Conservation (phyloP, 2,113 vertebrate species). For the Notiomystis cincta region DNA sequence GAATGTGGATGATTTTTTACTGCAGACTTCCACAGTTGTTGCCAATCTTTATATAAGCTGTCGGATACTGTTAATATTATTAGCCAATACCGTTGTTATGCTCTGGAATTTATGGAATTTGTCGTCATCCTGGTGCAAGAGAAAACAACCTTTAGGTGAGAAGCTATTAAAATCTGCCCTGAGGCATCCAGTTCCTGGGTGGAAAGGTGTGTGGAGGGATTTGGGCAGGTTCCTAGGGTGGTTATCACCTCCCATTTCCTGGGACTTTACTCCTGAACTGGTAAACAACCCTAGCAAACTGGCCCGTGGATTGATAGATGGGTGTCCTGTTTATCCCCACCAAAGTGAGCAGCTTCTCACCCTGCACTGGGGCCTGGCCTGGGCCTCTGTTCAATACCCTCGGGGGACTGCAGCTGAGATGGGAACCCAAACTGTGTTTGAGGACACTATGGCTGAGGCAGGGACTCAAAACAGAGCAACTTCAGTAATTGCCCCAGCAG, state of each 20-base stretch:
- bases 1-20: background rate
- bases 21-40: fast-evolving
- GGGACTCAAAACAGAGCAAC: background rate
- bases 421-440: background rate
- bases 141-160: background rate
- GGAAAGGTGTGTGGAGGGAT: background rate
- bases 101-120: background rate
- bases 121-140: background rate
- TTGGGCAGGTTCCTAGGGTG: background rate
- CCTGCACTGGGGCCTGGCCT: background rate
- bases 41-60: background rate
- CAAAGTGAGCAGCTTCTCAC: background rate
- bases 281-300: background rate
- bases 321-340: background rate
- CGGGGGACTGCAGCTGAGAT: background rate
- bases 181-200: background rate
- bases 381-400: background rate
- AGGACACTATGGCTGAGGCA: background rate
- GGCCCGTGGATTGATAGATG: fast-evolving
- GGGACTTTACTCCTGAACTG: background rate
- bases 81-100: background rate
- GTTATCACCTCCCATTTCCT: background rate
- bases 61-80: background rate
- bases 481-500: background rate
- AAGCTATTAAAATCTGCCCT: background rate